A percentile compares a stretch with the other conserved stretches of the same genome.
Evolutionary conservation across 2,888 invertebrate species (phyloP).

Genomic region (Chrysotoxum bicinctum): DNA sequence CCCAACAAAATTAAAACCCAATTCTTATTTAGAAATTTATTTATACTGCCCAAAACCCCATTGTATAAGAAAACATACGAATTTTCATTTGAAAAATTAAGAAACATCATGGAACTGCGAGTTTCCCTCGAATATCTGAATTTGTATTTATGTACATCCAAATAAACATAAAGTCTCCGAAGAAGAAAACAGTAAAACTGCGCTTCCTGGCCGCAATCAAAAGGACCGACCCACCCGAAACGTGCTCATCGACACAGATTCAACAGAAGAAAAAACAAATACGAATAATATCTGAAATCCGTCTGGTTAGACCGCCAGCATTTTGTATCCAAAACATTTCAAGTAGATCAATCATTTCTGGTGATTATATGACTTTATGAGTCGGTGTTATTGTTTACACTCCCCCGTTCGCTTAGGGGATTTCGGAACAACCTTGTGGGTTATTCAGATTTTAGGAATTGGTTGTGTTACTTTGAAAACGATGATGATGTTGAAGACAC

Average conservation of each 20-base stretch:
- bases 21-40: background rate
- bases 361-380: constrained; percentile 55
- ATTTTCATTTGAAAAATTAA: background rate
- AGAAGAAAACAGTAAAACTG: constrained; percentile 42
- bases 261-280: constrained; percentile 35
- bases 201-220: constrained; percentile 69
- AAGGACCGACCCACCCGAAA: constrained; percentile 55
- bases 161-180: constrained; percentile 50
- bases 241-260: constrained; percentile 36
- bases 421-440: constrained; percentile 42
- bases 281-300: constrained; percentile 64
- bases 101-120: constrained; percentile 40
- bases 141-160: constrained; percentile 30
- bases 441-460: constrained; percentile 19
- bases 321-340: constrained; percentile 72
- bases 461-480: constrained; percentile 47
- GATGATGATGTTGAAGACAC: constrained; percentile 54
- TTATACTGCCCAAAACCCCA: background rate
- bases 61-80: background rate
- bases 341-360: constrained; percentile 72
- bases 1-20: background rate
- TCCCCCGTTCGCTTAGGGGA: constrained; percentile 39
- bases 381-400: constrained; percentile 68
- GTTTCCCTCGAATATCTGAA: constrained; percentile 47
- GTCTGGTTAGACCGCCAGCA: constrained; percentile 65